phyloP scores from a whole-genome alignment of 2,113 vertebrate species.

The Willisornis vidua region DNA sequence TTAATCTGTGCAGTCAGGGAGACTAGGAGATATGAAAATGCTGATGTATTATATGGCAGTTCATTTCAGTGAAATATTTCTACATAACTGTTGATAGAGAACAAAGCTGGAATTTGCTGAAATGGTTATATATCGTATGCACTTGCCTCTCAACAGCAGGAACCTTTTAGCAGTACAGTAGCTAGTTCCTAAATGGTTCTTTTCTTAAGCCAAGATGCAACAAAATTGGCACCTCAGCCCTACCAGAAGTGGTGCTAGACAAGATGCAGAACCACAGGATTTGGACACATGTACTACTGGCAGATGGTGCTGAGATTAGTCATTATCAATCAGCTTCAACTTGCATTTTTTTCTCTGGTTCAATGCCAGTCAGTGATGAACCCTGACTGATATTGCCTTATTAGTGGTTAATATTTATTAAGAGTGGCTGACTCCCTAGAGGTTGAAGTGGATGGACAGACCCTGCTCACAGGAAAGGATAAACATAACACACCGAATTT shows the following conservation, averaged over 20 bases:
- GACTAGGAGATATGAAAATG: slow-evolving; percentile 3
- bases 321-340: slow-evolving; percentile 47
- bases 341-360: slow-evolving; percentile 35
- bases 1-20: slow-evolving; percentile 29
- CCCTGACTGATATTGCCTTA: not conserved
- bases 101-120: slow-evolving; percentile 31
- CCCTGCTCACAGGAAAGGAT: not conserved
- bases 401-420: slow-evolving; percentile 15
- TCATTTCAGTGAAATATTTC: slow-evolving; percentile 31
- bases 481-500: not conserved
- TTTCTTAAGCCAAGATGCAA: slow-evolving; percentile 39
- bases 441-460: not conserved
- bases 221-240: not conserved
- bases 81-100: not conserved
- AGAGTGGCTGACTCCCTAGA: not conserved
- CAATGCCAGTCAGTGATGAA: not conserved
- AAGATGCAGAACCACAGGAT: slow-evolving; percentile 43
- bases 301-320: slow-evolving; percentile 58
- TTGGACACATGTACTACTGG: slow-evolving; percentile 46
- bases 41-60: not conserved
- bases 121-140: not conserved
- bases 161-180: slow-evolving; percentile 41
- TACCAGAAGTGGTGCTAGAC: slow-evolving; percentile 36
- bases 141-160: slow-evolving; percentile 2
- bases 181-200: not conserved